Base-by-base conservation (phyloP, 64 coral and sea anemone species). In the Actinia tenebrosa region DNA sequence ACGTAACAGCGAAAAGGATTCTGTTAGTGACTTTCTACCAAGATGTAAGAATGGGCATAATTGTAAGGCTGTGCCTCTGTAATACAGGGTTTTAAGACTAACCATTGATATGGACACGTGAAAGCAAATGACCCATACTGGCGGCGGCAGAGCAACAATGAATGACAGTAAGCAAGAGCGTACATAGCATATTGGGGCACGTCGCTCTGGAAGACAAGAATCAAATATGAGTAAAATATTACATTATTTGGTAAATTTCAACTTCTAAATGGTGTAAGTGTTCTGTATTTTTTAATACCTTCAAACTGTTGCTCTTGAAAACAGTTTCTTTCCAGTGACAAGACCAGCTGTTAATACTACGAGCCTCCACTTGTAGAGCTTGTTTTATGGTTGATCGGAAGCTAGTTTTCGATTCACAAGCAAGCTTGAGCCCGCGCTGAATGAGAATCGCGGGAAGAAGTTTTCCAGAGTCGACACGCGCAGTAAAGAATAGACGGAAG, bases 401-500 rank as follows among this genome's bases (percentile, higher is more conserved):
- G 60, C 53, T 92, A 23, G 54, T 64, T 45, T 96, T 89, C 16
- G 88, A 84, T 87, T 96, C 91, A 77, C 94, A 96, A 23, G 94
- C 94, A 53, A 96, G 42, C 54, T 93, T 96, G 46, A 96, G 86
- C 53, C 94, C 94, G 7, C 77, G 84, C 13, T 96, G 91, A 83
- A 93, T 96, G 15, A 96, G 46, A 63, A 90, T 68, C 71, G 94
- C 94, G 43, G 94, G 94, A 26, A 96, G 55, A 16, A 88, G 85
- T 68, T 66, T 79, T 15, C 94, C 94, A 27, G 78, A 30, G 44
- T 88, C 94, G 22, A 90, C 63, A 53, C 84, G 88, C 13, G 85
- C 92, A 45, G 87, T 85, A 5, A 96, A 22, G 85, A 91, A 96
- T 50, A 96, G 75, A 52, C 94, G 94, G 82, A 96, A 96, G 22